Percentiles rank a stretch among this genome's conserved stretches.
Evolutionary conservation across 2,113 vertebrate genomes (phyloP).

Genomic region (Nothocercus julius): DNA sequence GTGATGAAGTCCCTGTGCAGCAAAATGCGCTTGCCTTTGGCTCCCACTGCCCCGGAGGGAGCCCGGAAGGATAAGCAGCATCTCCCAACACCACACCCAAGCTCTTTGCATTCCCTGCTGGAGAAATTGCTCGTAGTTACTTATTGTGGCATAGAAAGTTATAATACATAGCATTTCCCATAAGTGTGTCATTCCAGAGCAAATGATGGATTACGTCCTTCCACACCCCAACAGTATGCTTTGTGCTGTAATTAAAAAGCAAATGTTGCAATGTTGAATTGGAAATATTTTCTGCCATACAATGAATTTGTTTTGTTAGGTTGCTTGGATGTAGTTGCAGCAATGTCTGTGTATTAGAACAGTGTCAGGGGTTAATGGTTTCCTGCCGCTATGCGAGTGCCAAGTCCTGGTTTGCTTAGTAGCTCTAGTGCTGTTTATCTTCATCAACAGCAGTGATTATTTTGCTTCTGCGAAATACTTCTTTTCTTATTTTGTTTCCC

Average conservation of each 20-base stretch:
- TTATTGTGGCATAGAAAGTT: constrained; percentile 30
- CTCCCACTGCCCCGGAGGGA: constrained; percentile 11
- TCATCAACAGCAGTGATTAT: constrained; percentile 22
- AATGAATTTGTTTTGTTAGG: constrained; percentile 58
- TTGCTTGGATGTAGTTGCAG: constrained; percentile 55
- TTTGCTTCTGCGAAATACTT: constrained; percentile 30
- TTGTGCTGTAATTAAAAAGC: constrained; percentile 55
- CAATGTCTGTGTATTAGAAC: constrained; percentile 8
- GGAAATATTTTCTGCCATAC: constrained; percentile 39
- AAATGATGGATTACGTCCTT: constrained; percentile 52
- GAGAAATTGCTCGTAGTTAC: constrained; percentile 36
- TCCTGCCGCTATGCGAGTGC: neutral
- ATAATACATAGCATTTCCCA: neutral
- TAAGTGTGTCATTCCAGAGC: constrained; percentile 56
- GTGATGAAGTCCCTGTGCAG: neutral
- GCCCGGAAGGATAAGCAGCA: constrained; percentile 41
- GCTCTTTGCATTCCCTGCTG: constrained; percentile 39
- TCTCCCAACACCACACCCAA: constrained; percentile 47
- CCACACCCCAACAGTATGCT: constrained; percentile 37
- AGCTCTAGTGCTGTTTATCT: constrained; percentile 41
- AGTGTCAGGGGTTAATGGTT: constrained; percentile 29
- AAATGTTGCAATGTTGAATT: constrained; percentile 59
- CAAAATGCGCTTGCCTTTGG: neutral
- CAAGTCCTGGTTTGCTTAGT: constrained; percentile 16
- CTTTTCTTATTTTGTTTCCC: neutral